phyloP scores from a whole-genome alignment of 1,140 invertebrate species.

The Atta colombica region DNA sequence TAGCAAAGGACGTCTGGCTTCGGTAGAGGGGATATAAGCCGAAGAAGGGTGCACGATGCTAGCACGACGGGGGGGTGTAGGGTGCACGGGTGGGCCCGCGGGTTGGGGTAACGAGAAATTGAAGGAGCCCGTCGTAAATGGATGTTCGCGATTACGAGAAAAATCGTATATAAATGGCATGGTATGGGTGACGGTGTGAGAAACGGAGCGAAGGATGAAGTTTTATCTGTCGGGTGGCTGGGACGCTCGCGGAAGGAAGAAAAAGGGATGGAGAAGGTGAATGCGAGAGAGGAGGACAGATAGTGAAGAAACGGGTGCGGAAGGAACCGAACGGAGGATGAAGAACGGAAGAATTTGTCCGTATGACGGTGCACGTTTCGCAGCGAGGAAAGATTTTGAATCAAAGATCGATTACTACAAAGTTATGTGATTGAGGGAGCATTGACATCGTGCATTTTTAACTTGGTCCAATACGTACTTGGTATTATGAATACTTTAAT shows the following conservation, averaged over 20 bases:
- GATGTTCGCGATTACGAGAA: constrained; percentile 84
- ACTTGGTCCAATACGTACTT: constrained; percentile 31
- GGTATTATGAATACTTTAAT: background rate
- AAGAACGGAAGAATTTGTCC: constrained; percentile 66
- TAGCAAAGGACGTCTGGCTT: constrained; percentile 68
- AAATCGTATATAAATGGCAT: constrained; percentile 84
- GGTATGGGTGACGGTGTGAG: constrained; percentile 62
- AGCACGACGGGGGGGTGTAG: constrained; percentile 18
- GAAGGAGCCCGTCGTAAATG: constrained; percentile 83
- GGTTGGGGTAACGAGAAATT: constrained; percentile 83
- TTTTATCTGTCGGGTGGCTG: constrained; percentile 78
- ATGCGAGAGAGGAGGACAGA: constrained; percentile 19
- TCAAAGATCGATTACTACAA: constrained; percentile 75
- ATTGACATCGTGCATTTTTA: constrained; percentile 71
- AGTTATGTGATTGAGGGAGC: constrained; percentile 43
- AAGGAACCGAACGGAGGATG: constrained; percentile 24
- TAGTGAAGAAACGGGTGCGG: constrained; percentile 1
- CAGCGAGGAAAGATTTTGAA: constrained; percentile 73
- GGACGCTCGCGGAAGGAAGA: constrained; percentile 32
- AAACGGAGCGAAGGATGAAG: constrained; percentile 75
- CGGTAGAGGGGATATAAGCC: constrained; percentile 21
- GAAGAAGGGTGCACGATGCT: constrained; percentile 27
- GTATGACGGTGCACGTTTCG: constrained; percentile 70
- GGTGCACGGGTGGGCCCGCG: constrained; percentile 38
- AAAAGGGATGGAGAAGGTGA: background rate